Percentiles rank a stretch among this genome's conserved stretches.
Conservation (phyloP, 2,888 invertebrate species). For the Willowsia nigromaculata region DNA sequence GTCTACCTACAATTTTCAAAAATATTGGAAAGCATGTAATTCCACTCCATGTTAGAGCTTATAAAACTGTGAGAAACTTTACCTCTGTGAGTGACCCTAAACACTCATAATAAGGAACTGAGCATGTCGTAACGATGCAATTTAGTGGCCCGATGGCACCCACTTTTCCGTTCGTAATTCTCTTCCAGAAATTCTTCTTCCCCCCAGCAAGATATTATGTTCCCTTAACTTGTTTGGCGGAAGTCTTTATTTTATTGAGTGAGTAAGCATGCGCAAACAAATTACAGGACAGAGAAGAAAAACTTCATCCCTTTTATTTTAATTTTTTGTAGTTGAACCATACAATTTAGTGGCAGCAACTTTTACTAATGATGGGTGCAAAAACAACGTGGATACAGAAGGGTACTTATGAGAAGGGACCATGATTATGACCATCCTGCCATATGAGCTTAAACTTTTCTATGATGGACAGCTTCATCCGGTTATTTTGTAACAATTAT, state of each 20-base stretch:
- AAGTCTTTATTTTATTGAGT: conserved; percentile 50
- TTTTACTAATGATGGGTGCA: conserved; percentile 1
- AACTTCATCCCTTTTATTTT: no score
- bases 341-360: not conserved
- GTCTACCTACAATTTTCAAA: no score
- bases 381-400: not conserved
- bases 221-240: conserved; percentile 14
- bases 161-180: conserved; percentile 47
- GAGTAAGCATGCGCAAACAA: not conserved
- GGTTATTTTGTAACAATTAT: not conserved
- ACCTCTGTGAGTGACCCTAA: no score
- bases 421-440: conserved; percentile 3
- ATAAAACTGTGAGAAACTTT: no score
- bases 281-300: not conserved
- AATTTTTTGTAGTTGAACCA: no score
- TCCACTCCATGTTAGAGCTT: no score
- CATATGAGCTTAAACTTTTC: not conserved
- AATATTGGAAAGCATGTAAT: no score
- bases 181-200: conserved; percentile 23
- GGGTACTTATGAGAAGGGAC: conserved; percentile 21
- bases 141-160: conserved; percentile 60
- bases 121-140: not conserved
- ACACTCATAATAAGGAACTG: no score
- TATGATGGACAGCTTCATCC: conserved; percentile 61
- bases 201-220: not conserved